phyloP scores from a whole-genome alignment of 2,888 invertebrate genomes.

The Smittia aterrima region DNA sequence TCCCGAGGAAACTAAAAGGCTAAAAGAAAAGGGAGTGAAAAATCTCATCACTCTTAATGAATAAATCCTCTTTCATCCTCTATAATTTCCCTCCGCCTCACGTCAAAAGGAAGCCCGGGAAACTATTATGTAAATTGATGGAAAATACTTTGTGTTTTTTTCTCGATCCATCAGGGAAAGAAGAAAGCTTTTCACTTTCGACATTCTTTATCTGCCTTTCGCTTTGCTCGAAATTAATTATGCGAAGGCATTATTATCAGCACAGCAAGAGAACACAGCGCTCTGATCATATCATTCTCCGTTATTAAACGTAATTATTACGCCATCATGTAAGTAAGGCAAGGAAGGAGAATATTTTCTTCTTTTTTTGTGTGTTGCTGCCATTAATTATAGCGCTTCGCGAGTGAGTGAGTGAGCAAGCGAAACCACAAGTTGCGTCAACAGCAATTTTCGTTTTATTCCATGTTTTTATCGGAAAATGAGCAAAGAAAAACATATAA shows the following conservation, averaged over 20 bases:
- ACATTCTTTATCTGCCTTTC: background rate
- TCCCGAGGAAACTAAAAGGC: background rate
- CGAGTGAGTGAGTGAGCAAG: background rate
- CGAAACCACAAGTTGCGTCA: conserved; percentile 21
- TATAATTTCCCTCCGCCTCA: background rate
- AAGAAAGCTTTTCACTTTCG: background rate
- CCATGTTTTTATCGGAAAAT: conserved; percentile 19
- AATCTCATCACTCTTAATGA: conserved; percentile 1
- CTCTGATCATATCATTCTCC: conserved; percentile 38
- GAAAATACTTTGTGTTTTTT: no score
- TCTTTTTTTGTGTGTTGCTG: no score
- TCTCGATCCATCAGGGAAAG: background rate
- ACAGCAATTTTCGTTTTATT: conserved; percentile 9
- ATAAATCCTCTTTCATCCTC: conserved; percentile 18
- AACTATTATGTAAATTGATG: conserved; percentile 5
- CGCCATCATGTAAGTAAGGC: background rate
- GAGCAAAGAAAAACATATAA: background rate
- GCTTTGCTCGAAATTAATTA: conserved; percentile 10
- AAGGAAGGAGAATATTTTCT: background rate
- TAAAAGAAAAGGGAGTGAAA: background rate
- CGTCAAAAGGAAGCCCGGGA: background rate
- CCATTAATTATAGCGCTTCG: conserved; percentile 8
- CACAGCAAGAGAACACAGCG: background rate
- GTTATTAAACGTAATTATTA: conserved; percentile 40
- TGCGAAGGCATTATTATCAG: conserved; percentile 7